Base-by-base conservation (phyloP, 1,140 invertebrate genomes). In the Sinella curviseta region DNA sequence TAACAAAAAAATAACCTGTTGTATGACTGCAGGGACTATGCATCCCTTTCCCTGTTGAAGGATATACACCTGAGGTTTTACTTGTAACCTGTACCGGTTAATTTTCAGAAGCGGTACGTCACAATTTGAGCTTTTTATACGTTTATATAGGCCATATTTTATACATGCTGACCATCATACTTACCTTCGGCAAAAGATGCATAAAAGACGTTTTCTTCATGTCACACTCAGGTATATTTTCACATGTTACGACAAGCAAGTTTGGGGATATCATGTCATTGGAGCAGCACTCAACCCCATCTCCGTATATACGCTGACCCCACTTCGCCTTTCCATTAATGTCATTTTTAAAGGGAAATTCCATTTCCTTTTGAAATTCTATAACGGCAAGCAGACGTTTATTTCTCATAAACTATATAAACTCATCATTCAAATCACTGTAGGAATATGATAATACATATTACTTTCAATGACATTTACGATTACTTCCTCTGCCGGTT, bases 231-330 rank as follows among this genome's bases (percentile, higher is more conserved):
- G 65, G 65, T 2, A 31, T 30, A 30, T 70, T 70, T 31, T 16
- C 31, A 33, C 65, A 70, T 14, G 26, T 12, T 33, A 70, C 31
- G 3, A 33, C 65, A 30, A 31, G 14, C 8, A 70, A n/a, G 12
- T 70, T 33, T 33, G 65, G 65, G 31, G 26, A 30, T 4, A 14
- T 33, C 2, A 8, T 33, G 24, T n/a, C 31, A 33, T 33, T 70
- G 26, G 65, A 70, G n/a, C 65, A 70, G 31, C 65, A 70, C n/a
- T 70, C 30, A 33, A 70, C 14, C 14, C 65, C 65, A 70, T 31
- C 3, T 3, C 65, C 65, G 4, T 2, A 17, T 33, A 17, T 30
- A 4, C 31, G 1, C 31, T 33, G 28, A 3, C n/a, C n/a, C 55
- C 55, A 60, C 4, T 24, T 8, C 24, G 55, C 55, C 3, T 12